A percentile compares a stretch with the other conserved stretches of the same genome.
Conservation (phyloP, 2,888 invertebrate genomes). For the Cryptocheilus praepositus region DNA sequence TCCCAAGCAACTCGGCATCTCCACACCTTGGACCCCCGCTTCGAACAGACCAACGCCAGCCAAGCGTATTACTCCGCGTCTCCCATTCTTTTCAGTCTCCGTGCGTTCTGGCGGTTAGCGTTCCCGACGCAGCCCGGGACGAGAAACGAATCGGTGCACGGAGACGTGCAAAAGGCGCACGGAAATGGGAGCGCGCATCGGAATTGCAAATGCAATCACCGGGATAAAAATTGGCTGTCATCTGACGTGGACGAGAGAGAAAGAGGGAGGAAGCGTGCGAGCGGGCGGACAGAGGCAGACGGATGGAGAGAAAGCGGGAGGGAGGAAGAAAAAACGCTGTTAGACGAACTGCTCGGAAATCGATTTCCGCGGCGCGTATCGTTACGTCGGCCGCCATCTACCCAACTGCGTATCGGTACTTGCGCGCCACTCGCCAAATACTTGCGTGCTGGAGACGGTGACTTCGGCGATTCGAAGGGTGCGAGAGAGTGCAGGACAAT, state of each 20-base stretch:
- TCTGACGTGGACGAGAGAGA: slow-evolving; percentile 64
- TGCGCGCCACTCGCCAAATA: too few relatives aligned
- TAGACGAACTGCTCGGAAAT: slow-evolving; percentile 52
- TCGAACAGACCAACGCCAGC: too few relatives aligned
- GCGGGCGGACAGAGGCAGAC: background rate
- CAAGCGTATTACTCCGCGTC: too few relatives aligned
- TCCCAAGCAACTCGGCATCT: too few relatives aligned
- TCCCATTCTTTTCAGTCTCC: too few relatives aligned
- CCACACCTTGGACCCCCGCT: too few relatives aligned
- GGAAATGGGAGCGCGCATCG: slow-evolving; percentile 52
- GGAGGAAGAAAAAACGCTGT: slow-evolving; percentile 25
- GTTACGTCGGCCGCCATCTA: too few relatives aligned
- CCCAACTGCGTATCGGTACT: too few relatives aligned
- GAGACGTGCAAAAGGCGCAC: slow-evolving; percentile 30
- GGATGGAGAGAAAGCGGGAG: slow-evolving; percentile 14
- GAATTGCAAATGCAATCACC: slow-evolving; percentile 74
- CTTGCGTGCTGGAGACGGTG: too few relatives aligned
- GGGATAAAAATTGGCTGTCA: slow-evolving; percentile 74
- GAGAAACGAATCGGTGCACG: background rate
- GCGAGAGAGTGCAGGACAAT: too few relatives aligned
- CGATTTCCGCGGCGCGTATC: slow-evolving; percentile 46
- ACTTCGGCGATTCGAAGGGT: too few relatives aligned
- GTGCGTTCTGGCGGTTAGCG: background rate
- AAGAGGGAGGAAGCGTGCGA: slow-evolving; percentile 24
- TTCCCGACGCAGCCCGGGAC: background rate